Base-by-base conservation (phyloP, 2,888 invertebrate genomes). In the Mycalesis mineus region DNA sequence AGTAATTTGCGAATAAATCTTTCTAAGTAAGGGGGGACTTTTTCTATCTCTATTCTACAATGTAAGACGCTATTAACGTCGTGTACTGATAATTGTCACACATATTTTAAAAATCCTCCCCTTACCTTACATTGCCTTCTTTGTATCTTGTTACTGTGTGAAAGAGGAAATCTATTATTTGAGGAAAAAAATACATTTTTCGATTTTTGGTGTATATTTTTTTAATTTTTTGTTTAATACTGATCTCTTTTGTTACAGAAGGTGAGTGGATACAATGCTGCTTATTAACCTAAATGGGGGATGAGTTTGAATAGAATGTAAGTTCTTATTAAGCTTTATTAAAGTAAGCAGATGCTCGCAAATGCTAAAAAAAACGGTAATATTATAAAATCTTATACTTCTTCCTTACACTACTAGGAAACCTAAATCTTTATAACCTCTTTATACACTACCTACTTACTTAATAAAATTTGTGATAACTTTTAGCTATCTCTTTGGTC, bases 1-100 rank as follows among this genome's bases (percentile, higher is more conserved):
- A 84, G 88, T 89, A 89, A 89, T 89, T 88, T 88, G 85, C 82
- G 82, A 87, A 89, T 89, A 89, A 89, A 89, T 89, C 89, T 88
- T 80, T 68, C 67, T 69, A 71, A 72, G 74, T 68, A 72, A 72
- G 79, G 87, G n/a, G 85, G 85, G 80, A 76, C 68, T 72, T 87
- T 84, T 83, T 74, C 72, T 70, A 72, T 77, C 72, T 66, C 63
- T 68, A 70, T 75, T 68, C 71, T 72, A 82, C 84, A 82, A 77
- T 87, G 86, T 88, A 85, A 85, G 80, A 80, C 78, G 79, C 87
- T 87, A 90, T 90, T 88, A 88, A 84, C 83, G 84, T 84, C 88
- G 73, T 89, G 88, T 90, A 82, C 82, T 75, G 88, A 88, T 90
- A 90, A 90, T 90, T 90, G 90, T 90, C 90, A 82, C 89, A 88